Evolutionary conservation across 2,888 invertebrate species (phyloP).

Genomic region (Peribatodes rhomboidaria): DNA sequence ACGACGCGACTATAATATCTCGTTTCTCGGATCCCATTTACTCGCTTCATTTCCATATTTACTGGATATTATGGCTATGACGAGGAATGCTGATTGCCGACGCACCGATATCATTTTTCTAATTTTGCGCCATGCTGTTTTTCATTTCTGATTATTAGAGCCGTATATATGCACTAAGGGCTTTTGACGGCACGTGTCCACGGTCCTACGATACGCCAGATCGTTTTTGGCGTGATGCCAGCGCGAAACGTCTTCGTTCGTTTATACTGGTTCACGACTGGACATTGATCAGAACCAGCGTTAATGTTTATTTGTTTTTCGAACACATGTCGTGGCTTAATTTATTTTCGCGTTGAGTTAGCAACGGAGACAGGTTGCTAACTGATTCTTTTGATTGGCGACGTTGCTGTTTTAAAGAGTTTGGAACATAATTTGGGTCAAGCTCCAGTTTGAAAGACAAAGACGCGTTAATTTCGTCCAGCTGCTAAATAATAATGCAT

Average conservation of each 20-base stretch:
- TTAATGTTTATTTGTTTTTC: slow-evolving; percentile 47
- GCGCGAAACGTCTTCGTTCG: slow-evolving; percentile 52
- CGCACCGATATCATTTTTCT: slow-evolving; percentile 25
- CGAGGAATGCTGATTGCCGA: slow-evolving; percentile 3
- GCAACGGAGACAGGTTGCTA: slow-evolving; percentile 26
- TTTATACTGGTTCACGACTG: slow-evolving; percentile 52
- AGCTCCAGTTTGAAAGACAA: slow-evolving; percentile 26
- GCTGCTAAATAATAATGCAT: slow-evolving; percentile 38
- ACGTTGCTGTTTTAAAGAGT: slow-evolving; percentile 1
- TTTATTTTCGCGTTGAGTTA: slow-evolving; percentile 40
- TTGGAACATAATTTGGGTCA: slow-evolving; percentile 15
- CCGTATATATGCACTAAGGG: slow-evolving; percentile 50
- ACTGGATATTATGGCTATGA: slow-evolving; percentile 37
- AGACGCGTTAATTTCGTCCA: slow-evolving; percentile 30
- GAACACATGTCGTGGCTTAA: slow-evolving; percentile 35
- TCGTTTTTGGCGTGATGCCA: slow-evolving; percentile 67
- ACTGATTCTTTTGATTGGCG: slow-evolving; percentile 24
- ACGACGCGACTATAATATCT: slow-evolving; percentile 37
- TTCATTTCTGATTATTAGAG: slow-evolving; percentile 21
- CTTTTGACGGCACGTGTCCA: slow-evolving; percentile 49
- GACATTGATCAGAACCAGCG: slow-evolving; percentile 54
- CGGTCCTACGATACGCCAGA: slow-evolving; percentile 62
- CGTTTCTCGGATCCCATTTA: slow-evolving; percentile 39
- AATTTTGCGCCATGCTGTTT: slow-evolving; percentile 32
- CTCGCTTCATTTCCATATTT: slow-evolving; percentile 36